phyloP scores from a whole-genome alignment of 2,797 vertebrate species.

The Margarornis squamiger region DNA sequence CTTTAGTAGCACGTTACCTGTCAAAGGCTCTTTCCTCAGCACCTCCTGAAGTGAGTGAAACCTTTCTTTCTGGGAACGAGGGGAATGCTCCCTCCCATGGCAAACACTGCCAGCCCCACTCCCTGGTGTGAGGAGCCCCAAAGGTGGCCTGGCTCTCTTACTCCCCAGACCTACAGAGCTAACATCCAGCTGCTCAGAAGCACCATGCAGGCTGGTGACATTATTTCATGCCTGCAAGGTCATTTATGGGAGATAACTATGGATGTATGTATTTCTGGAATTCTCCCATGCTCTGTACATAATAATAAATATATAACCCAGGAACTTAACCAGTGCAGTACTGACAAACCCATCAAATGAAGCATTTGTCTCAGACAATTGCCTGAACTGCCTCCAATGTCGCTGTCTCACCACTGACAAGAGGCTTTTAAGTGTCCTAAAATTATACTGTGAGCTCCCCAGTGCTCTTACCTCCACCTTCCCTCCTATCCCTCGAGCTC shows the following conservation, averaged over 20 bases:
- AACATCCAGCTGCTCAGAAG: background rate
- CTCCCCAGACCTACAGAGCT: background rate
- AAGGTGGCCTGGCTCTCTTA: background rate
- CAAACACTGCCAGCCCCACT: background rate
- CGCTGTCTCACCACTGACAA: background rate
- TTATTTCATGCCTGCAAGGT: background rate
- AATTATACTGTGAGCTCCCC: background rate
- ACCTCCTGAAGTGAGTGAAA: background rate
- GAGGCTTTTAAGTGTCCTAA: conserved; percentile 46
- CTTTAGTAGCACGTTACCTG: background rate
- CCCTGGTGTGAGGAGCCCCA: fast-evolving
- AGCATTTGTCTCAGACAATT: conserved; percentile 36
- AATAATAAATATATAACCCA: background rate
- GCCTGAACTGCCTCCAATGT: background rate
- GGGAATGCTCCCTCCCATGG: background rate
- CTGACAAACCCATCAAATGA: background rate
- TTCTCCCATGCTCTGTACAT: background rate
- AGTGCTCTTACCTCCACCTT: background rate
- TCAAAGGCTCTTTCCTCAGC: background rate
- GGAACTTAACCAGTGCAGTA: conserved; percentile 17
- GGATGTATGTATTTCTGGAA: background rate
- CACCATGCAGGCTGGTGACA: background rate
- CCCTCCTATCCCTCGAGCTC: conserved; percentile 8
- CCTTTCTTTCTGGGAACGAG: background rate
- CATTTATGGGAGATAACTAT: background rate